Base-by-base conservation (phyloP, 92 coral and sea anemone species). In the Bergia puertoricense region DNA sequence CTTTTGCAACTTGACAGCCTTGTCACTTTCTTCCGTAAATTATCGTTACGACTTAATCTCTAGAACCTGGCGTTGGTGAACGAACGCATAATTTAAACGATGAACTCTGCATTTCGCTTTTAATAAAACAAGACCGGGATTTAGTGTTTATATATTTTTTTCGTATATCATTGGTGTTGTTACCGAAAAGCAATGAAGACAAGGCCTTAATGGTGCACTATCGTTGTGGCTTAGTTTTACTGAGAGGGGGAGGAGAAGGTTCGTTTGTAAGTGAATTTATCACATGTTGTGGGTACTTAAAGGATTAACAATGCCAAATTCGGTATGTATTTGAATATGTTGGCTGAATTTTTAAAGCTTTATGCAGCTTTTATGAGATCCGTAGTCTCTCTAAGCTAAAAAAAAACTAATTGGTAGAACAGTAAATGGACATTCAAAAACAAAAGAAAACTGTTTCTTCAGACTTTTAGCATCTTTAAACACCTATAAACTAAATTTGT, bases 181-280 rank as follows among this genome's bases (percentile, higher is more conserved):
- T 57, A 56, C 72, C 72, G 62, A 80, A 37, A 40, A 37, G 40
- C 22, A 72, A 57, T 36, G 37, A 2, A 23, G 38, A 79, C 38
- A 50, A 77, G 22, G 57, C 41, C 18, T 79, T 46, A 83, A 69
- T 20, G 30, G 44, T 66, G 8, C 48, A 69, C 8, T 82, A 45
- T 82, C 45, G 36, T 30, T 69, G 18, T 1, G 16, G 30, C 62
- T 75, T 11, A 69, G 79, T 69, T 46, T 30, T 67, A 11, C 38
- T 30, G 67, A 45, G 40, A 1, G 68, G 79, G 86, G 87, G 68
- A 23, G 86, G 79, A 79, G 65, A 84, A 69, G 42, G 87, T 71
- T 8, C 10, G 44, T 84, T 48, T 45, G 87, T 84, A 15, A 71
- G 80, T 18, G 80, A 76, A 16, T 18, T 84, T 38, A 30, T 45